phyloP scores from a whole-genome alignment of 2,113 vertebrate species.

The Acrocephalus arundinaceus region DNA sequence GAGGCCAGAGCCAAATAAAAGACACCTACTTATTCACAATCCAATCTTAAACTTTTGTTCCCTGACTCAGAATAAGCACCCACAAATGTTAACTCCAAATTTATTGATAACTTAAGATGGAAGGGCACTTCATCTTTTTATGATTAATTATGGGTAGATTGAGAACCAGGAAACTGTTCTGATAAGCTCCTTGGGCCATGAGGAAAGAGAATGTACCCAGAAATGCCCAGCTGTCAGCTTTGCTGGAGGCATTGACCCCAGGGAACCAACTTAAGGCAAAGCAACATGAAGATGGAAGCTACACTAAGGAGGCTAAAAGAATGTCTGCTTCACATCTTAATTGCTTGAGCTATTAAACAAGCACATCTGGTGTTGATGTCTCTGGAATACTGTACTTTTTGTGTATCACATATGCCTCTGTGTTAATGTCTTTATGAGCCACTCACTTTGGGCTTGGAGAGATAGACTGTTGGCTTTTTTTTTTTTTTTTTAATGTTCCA shows the following conservation, averaged over 20 bases:
- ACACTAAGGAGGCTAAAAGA: background rate
- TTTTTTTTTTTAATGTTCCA: background rate
- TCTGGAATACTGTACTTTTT: slow-evolving; percentile 30
- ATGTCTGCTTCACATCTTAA: slow-evolving; percentile 32
- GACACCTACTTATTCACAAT: background rate
- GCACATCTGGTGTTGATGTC: slow-evolving; percentile 37
- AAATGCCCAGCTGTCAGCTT: slow-evolving; percentile 15
- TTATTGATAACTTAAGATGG: background rate
- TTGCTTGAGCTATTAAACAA: slow-evolving; percentile 54
- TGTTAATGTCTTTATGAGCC: background rate
- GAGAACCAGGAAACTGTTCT: background rate
- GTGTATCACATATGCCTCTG: background rate
- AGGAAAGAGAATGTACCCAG: background rate
- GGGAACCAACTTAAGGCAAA: background rate
- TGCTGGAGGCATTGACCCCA: background rate
- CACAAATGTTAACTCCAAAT: background rate
- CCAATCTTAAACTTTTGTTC: background rate
- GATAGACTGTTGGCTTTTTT: background rate
- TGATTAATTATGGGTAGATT: slow-evolving; percentile 11
- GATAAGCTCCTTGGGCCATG: background rate
- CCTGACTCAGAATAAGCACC: background rate
- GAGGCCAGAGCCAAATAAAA: background rate
- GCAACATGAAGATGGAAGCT: background rate
- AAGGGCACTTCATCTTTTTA: background rate
- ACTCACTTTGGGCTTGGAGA: background rate